Conservation (phyloP, 2,888 invertebrate species). For the Brenthis ino region DNA sequence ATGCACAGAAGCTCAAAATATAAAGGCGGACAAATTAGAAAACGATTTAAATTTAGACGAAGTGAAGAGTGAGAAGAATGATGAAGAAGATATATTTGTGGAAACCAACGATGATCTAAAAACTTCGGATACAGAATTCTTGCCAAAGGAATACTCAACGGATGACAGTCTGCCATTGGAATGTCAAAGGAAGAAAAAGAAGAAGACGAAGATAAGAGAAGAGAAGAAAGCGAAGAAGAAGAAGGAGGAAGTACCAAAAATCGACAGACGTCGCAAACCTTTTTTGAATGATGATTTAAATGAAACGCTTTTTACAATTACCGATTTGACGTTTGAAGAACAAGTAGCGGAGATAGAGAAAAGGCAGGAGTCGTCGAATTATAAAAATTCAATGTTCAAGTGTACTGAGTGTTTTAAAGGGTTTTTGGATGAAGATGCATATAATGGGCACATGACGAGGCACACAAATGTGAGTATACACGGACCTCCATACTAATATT, state of each 20-base stretch:
- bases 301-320: constrained; percentile 66
- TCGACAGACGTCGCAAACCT: constrained; percentile 65
- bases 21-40: constrained; percentile 19
- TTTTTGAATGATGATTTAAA: constrained; percentile 67
- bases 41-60: constrained; percentile 28
- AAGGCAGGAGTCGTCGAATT: constrained; percentile 63
- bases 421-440: constrained; percentile 68
- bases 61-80: constrained; percentile 40
- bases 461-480: constrained; percentile 63
- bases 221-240: constrained; percentile 45
- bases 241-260: constrained; percentile 53
- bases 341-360: constrained; percentile 70
- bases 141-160: constrained; percentile 50
- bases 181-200: constrained; percentile 45
- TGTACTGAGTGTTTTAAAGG: constrained; percentile 70
- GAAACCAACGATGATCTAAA: constrained; percentile 13
- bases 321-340: constrained; percentile 61
- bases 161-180: constrained; percentile 61
- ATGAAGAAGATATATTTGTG: constrained; percentile 29
- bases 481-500: too few species aligned
- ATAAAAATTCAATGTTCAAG: constrained; percentile 65
- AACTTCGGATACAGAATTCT: neutral
- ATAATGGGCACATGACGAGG: constrained; percentile 61
- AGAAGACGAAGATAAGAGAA: constrained; percentile 37
- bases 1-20: constrained; percentile 34